Conservation (phyloP, 64 coral and sea anemone species). For the Montipora capricornis region DNA sequence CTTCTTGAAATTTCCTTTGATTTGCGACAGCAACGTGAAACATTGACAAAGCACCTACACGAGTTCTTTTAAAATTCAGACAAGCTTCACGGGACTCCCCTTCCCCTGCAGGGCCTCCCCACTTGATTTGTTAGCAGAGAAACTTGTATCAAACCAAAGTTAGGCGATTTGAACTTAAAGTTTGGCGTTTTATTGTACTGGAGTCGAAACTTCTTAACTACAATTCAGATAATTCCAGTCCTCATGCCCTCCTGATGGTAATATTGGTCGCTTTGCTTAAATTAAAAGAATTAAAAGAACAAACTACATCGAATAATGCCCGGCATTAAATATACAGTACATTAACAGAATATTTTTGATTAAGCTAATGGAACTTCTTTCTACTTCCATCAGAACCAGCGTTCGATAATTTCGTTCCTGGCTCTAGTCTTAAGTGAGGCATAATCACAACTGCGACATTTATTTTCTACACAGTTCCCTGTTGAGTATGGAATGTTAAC, state of each 20-base stretch:
- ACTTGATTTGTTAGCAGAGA: no score
- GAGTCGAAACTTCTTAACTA: neutral
- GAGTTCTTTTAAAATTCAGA: no score
- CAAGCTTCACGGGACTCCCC: no score
- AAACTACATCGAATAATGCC: slow-evolving; percentile 14
- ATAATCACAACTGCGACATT: neutral
- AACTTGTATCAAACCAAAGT: no score
- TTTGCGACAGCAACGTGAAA: no score
- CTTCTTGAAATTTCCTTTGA: no score
- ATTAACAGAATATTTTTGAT: neutral
- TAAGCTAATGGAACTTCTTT: slow-evolving; percentile 24
- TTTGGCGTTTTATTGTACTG: neutral
- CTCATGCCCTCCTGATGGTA: no score
- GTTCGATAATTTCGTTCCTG: neutral
- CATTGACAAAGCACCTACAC: no score
- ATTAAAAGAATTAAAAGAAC: neutral
- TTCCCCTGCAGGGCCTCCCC: no score
- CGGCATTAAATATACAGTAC: slow-evolving; percentile 12
- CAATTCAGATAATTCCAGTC: no score
- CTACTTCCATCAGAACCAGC: neutral
- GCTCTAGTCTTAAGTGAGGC: neutral
- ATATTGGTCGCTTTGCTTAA: no score
- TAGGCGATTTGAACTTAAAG: no score
- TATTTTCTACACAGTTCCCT: neutral
- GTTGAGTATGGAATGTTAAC: neutral